These are phyloP conservation scores for Ischnus inquisitorius DNA, from an alignment of 2,888 invertebrate genomes.

Conservation along the genomic window DNA sequence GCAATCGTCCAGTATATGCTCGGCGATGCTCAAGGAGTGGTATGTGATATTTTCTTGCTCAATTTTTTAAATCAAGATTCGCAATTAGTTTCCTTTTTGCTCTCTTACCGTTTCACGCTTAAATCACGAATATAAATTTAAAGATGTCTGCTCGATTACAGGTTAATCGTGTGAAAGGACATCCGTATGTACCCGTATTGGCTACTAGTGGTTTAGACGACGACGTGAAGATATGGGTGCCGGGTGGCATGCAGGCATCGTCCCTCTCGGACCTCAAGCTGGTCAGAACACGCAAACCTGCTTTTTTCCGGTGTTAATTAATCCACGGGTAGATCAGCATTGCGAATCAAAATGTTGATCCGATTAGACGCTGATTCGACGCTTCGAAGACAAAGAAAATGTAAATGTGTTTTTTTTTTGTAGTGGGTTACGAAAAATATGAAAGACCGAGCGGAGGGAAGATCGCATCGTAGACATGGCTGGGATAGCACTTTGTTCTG, in stretches of 20 bases:
- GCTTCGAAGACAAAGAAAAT: too few species aligned
- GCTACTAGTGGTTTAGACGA: conserved; percentile 97
- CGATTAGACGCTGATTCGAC: too few species aligned
- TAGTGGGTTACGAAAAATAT: conserved; percentile 74
- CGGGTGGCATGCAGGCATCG: conserved; percentile 88
- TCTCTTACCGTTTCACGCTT: too few species aligned
- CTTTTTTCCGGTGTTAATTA: background rate
- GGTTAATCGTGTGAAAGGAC: conserved; percentile 97
- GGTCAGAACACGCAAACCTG: conserved; percentile 51
- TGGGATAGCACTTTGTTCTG: conserved; percentile 86
- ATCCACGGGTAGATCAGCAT: background rate
- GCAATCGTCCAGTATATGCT: conserved; percentile 95
- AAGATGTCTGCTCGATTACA: conserved; percentile 82
- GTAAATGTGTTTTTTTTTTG: background rate
- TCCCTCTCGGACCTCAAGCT: conserved; percentile 68
- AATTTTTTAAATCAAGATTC: conserved; percentile 18
- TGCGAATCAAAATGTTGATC: background rate
- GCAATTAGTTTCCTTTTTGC: background rate
- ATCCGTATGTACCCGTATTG: conserved; percentile 94
- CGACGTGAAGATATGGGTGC: conserved; percentile 97
- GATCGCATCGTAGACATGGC: conserved; percentile 77
- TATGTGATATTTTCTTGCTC: conserved; percentile 80
- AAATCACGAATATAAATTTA: too few species aligned
- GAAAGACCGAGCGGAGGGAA: conserved; percentile 64
- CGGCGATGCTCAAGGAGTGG: conserved; percentile 94